A percentile compares a stretch with the other conserved stretches of the same genome.
Conservation (phyloP, 1,140 invertebrate species). For the Dendrolimus kikuchii region DNA sequence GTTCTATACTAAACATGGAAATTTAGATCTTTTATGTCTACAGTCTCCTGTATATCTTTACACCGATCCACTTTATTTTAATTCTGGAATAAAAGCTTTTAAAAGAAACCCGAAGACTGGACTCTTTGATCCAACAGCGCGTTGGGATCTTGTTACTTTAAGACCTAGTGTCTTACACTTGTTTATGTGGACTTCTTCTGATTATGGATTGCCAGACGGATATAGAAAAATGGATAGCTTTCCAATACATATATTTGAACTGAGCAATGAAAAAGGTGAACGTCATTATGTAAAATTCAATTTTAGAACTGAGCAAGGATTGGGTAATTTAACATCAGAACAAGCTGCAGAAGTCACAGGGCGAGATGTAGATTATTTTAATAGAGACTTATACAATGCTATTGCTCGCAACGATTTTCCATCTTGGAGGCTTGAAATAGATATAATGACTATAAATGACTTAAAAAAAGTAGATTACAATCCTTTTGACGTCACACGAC, state of each 20-base stretch:
- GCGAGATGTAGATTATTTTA: conserved; percentile 35
- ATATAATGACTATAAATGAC: conserved; percentile 70
- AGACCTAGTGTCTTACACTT: conserved; percentile 87
- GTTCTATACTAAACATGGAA: conserved; percentile 83
- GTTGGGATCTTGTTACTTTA: conserved; percentile 90
- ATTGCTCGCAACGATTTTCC: conserved; percentile 74
- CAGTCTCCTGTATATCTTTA: conserved; percentile 82
- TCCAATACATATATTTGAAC: conserved; percentile 80
- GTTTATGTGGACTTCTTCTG: conserved; percentile 85
- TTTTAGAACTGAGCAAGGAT: conserved; percentile 79
- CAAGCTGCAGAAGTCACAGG: conserved; percentile 22
- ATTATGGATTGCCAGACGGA: conserved; percentile 91
- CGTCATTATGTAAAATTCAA: conserved; percentile 83
- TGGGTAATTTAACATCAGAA: conserved; percentile 72
- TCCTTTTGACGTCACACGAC: conserved; percentile 80
- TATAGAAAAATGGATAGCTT: conserved; percentile 79
- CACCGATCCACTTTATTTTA: conserved; percentile 78
- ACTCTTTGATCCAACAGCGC: conserved; percentile 82
- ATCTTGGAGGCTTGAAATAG: conserved; percentile 77
- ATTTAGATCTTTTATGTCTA: conserved; percentile 80
- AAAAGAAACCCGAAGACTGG: conserved; percentile 81
- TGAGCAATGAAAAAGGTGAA: conserved; percentile 75
- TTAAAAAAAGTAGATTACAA: conserved; percentile 68
- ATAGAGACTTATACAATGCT: conserved; percentile 40
- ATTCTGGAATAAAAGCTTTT: conserved; percentile 71